A percentile compares a stretch with the other conserved stretches of the same genome.
Evolutionary conservation across 2,797 vertebrate genomes (phyloP).

Genomic region (Pygocentrus nattereri): DNA sequence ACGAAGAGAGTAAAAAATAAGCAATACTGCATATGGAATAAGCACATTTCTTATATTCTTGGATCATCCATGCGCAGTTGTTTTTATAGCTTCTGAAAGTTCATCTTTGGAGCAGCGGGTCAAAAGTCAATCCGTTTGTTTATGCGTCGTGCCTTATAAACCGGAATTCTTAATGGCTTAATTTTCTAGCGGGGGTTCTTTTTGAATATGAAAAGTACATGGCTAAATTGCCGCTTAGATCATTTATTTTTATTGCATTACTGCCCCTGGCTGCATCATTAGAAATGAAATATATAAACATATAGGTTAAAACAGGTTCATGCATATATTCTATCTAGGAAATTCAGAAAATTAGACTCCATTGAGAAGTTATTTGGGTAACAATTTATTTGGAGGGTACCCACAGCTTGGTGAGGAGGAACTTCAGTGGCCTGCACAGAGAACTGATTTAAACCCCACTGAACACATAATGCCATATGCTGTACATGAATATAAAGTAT

Average conservation of each 20-base stretch:
- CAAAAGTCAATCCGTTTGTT: not conserved
- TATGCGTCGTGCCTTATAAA: not conserved
- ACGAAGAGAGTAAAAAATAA: not conserved
- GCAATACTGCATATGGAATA: not conserved
- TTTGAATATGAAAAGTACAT: not conserved
- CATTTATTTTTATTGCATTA: not conserved
- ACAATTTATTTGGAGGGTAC: too few relatives aligned
- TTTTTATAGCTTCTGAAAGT: not conserved
- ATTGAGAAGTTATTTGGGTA: not conserved
- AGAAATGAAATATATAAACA: not conserved
- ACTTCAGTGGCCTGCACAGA: too few relatives aligned
- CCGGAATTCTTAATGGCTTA: not conserved
- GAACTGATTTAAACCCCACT: too few relatives aligned
- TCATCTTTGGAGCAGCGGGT: constrained; percentile 1
- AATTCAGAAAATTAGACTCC: not conserved
- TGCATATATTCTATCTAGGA: not conserved
- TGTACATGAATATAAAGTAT: too few relatives aligned
- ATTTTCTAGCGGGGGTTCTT: not conserved
- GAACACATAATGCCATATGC: too few relatives aligned
- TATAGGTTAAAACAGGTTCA: not conserved
- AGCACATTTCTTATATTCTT: not conserved
- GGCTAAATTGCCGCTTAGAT: not conserved
- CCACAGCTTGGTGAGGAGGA: too few relatives aligned
- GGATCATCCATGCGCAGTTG: not conserved
- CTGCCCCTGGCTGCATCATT: not conserved